Conservation (phyloP, 2,113 vertebrate genomes). For the Axis porcinus region DNA sequence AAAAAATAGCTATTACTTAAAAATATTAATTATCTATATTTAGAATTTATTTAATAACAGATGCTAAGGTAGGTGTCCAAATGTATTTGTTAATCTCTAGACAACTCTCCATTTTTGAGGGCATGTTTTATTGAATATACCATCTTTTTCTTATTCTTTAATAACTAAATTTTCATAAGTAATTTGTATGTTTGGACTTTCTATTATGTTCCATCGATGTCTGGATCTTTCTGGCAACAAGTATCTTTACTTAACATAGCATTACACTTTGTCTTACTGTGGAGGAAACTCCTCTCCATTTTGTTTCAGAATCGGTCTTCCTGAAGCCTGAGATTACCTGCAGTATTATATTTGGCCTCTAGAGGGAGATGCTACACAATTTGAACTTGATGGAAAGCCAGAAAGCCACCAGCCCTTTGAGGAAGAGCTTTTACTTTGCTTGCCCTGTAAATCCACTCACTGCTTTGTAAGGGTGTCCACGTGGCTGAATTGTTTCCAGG, state of each 20-base stretch:
- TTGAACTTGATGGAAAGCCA: not conserved
- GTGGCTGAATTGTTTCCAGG: not conserved
- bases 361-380: not conserved
- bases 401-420: not conserved
- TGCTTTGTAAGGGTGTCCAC: rapidly evolving
- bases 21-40: not conserved
- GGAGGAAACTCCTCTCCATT: not conserved
- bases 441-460: not conserved
- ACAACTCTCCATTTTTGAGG: not conserved
- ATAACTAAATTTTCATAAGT: not conserved
- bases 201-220: not conserved
- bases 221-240: not conserved
- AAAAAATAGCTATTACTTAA: not conserved
- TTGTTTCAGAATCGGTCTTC: not conserved
- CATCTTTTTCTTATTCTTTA: not conserved
- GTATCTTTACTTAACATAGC: not conserved
- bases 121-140: not conserved
- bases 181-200: not conserved
- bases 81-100: not conserved
- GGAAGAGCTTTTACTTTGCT: not conserved
- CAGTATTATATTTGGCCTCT: not conserved
- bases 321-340: not conserved
- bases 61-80: not conserved
- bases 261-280: not conserved
- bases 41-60: not conserved